Evolutionary conservation across 2,113 vertebrate genomes (phyloP).

Genomic region (Miniopterus natalensis): DNA sequence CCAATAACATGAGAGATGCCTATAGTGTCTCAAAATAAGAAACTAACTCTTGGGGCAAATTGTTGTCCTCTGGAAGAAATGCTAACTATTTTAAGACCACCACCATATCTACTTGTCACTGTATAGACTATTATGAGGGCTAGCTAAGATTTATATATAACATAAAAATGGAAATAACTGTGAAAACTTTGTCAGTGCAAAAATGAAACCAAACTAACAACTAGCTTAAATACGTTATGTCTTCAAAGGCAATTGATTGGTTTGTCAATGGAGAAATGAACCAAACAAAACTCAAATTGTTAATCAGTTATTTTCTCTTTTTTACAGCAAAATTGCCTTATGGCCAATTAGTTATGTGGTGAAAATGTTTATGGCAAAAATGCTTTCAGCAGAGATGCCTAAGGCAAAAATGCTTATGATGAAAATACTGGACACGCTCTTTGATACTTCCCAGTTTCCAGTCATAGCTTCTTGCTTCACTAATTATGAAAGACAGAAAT

Average conservation of each 20-base stretch:
- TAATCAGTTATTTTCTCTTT: not conserved
- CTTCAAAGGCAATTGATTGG: not conserved
- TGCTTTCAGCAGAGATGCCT: not conserved
- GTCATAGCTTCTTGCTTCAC: not conserved
- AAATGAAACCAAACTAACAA: not conserved
- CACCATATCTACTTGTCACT: not conserved
- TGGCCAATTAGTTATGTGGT: not conserved
- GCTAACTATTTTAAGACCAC: not conserved
- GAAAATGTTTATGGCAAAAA: not conserved
- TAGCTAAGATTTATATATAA: not conserved
- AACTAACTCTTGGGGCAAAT: not conserved
- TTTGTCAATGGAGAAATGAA: not conserved
- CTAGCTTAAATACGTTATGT: not conserved
- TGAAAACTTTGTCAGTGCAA: not conserved
- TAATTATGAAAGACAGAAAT: conserved; percentile 10
- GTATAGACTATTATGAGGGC: not conserved
- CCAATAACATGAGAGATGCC: not conserved
- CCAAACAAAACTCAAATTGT: not conserved
- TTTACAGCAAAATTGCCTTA: not conserved
- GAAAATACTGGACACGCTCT: not conserved
- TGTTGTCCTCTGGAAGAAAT: not conserved
- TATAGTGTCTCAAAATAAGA: not conserved
- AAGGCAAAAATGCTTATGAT: too few species aligned
- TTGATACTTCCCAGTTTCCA: not conserved
- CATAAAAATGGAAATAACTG: not conserved